These are phyloP conservation scores for Cataglyphis cursor DNA, from an alignment of 2,888 invertebrate genomes.

Conservation along the genomic window DNA sequence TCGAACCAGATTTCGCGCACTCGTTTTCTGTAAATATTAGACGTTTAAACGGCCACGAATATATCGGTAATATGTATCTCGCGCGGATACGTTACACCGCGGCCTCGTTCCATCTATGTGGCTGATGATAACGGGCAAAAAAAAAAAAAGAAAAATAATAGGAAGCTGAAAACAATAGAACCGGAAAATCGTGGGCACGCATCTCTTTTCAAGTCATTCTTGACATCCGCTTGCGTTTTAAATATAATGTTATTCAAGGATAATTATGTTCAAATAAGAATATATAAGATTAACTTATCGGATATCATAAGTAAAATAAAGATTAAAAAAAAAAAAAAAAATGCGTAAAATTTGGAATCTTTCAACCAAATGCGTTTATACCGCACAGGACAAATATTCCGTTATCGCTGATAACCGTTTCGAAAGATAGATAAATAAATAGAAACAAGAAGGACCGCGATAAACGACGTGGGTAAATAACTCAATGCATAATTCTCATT, in stretches of 20 bases:
- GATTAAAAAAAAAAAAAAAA: not conserved
- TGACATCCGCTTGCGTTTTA: constrained; percentile 1
- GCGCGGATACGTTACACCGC: not conserved
- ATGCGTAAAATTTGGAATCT: not conserved
- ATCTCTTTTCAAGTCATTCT: constrained; percentile 4
- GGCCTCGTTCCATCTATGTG: constrained; percentile 14
- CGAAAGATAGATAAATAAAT: constrained; percentile 10
- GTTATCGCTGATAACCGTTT: constrained; percentile 66
- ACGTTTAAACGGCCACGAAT: constrained; percentile 25
- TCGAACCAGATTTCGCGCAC: constrained; percentile 71
- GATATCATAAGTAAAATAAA: not conserved
- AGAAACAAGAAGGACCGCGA: constrained; percentile 42
- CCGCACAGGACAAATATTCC: constrained; percentile 26
- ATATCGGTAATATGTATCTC: not conserved
- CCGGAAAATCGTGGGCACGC: constrained; percentile 59
- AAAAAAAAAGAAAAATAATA: constrained; percentile 15
- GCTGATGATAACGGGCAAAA: constrained; percentile 46
- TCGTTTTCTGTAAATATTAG: constrained; percentile 60
- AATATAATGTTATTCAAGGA: not conserved
- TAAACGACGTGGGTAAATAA: constrained; percentile 42
- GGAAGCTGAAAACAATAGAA: constrained; percentile 53
- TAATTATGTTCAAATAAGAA: not conserved
- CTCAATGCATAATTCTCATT: constrained; percentile 28
- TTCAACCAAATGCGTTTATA: constrained; percentile 38
- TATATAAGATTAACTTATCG: not conserved